These are phyloP conservation scores for Pseudopipra pipra DNA, from an alignment of 2,113 vertebrate genomes.

Conservation along the genomic window DNA sequence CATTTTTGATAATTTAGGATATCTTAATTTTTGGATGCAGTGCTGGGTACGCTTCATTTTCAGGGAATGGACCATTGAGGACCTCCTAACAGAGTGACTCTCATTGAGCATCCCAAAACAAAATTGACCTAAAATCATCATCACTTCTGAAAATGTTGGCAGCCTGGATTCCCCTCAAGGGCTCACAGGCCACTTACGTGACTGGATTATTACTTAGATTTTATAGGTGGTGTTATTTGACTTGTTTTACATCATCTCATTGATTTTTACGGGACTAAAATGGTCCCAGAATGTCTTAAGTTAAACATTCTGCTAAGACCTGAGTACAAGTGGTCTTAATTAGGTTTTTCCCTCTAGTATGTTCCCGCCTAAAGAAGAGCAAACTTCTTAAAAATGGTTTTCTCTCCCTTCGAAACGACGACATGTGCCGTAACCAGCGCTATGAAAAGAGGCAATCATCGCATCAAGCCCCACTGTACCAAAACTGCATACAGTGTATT, in stretches of 20 bases:
- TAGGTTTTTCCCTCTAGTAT: neutral
- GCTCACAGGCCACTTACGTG: neutral
- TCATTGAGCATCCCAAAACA: constrained; percentile 35
- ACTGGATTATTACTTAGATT: neutral
- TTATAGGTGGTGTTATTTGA: neutral
- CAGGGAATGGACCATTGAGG: constrained; percentile 6
- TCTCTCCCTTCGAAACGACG: neutral
- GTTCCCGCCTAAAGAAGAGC: neutral
- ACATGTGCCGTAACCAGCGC: neutral
- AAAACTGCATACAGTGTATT: neutral
- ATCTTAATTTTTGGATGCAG: constrained; percentile 27
- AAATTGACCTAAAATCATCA: constrained; percentile 34
- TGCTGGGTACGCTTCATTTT: constrained; percentile 18
- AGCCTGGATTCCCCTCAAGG: neutral
- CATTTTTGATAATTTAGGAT: constrained; percentile 9
- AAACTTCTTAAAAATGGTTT: neutral
- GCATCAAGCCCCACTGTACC: neutral
- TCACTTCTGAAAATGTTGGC: constrained; percentile 31
- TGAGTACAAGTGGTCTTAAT: neutral
- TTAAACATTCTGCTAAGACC: constrained; percentile 12
- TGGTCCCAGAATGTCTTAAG: neutral
- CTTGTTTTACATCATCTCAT: constrained; percentile 20
- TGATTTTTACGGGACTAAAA: constrained; percentile 14
- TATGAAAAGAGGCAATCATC: neutral
- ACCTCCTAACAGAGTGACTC: constrained; percentile 42